Base-by-base conservation (phyloP, 2,113 vertebrate genomes). In the Nothobranchius kuhntae region DNA sequence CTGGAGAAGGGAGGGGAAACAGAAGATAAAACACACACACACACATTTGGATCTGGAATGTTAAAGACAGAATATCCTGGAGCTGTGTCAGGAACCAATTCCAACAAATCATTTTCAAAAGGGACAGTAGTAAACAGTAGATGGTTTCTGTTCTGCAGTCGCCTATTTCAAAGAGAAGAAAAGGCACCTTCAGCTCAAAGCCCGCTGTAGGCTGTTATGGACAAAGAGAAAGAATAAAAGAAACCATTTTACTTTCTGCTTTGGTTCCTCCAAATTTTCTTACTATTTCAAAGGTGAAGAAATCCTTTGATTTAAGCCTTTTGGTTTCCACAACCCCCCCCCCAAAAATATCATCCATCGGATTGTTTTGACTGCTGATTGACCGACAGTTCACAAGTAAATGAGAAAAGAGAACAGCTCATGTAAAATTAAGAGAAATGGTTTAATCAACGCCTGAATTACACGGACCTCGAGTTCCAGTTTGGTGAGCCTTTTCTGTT, bases 401-500 rank as follows among this genome's bases (percentile, higher is more conserved):
- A 30, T 61, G 73, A 88, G 86, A 61, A 80, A 71, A 89, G 76
- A 84, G 73, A 59, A 71, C 67, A 73, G 64, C 74, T 86, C 80
- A 87, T 89, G 87, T 91, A 88, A 89, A 93, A 91, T 91, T 77
- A 89, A 82, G 69, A 78, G 81, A 85, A 82, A 80, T 89, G 75
- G 80, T 80, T 87, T 91, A 88, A 92, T 91, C 87, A 83, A 65
- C 70, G 67, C 82, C 81, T 90, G 87, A 88, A 88, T 91, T 89
- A 91, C 83, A 92, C 78, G 83, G 86, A 87, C 85, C 84, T 83
- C 81, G 68, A 89, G 84, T 90, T 90, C 88, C 79, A 86, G 76
- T 91, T 89, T 90, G 79, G 80, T 80, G 83, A 85, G 83, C 70
- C 79, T 77, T 89, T 91, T 90, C 82, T 91, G 89, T 89, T 92